A percentile compares a stretch with the other conserved stretches of the same genome.
These are phyloP conservation scores for Magallana ariakensis DNA, from an alignment of 1,140 invertebrate genomes.

Conservation along the genomic window DNA sequence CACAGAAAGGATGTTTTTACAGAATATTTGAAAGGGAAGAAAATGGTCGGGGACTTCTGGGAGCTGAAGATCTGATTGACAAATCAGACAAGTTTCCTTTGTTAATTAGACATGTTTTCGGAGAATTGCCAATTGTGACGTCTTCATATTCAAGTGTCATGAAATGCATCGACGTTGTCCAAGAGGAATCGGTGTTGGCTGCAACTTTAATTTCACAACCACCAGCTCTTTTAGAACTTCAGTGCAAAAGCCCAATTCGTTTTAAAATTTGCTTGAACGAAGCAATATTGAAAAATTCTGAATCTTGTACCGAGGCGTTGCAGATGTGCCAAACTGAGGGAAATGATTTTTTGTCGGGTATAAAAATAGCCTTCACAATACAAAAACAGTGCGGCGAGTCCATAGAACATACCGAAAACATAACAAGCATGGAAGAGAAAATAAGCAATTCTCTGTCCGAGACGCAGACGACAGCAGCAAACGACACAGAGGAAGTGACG, in stretches of 20 bases:
- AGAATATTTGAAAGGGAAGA: slow-evolving; percentile 40
- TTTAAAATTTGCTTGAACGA: slow-evolving; percentile 59
- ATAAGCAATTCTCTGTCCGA: slow-evolving; percentile 10
- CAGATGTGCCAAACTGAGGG: slow-evolving; percentile 55
- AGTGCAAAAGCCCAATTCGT: slow-evolving; percentile 47
- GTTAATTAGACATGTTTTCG: slow-evolving; percentile 51
- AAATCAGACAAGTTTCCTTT: slow-evolving; percentile 37
- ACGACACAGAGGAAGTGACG: slow-evolving; percentile 18
- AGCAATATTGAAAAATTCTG: slow-evolving; percentile 32
- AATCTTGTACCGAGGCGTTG: slow-evolving; percentile 52
- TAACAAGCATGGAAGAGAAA: neutral
- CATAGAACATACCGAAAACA: neutral
- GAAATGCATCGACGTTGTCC: slow-evolving; percentile 39
- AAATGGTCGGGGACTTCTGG: slow-evolving; percentile 33
- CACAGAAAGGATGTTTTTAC: slow-evolving; percentile 55
- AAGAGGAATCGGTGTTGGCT: slow-evolving; percentile 51
- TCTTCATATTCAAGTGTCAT: slow-evolving; percentile 50
- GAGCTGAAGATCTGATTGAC: slow-evolving; percentile 40
- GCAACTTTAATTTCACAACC: slow-evolving; percentile 48
- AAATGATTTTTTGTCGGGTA: slow-evolving; percentile 56
- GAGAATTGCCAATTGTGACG: slow-evolving; percentile 51
- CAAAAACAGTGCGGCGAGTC: neutral
- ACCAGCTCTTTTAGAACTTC: slow-evolving; percentile 52
- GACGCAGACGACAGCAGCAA: neutral
- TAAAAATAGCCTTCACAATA: slow-evolving; percentile 55